Evolutionary conservation across 2,113 vertebrate species (phyloP).

Genomic region (Mirounga angustirostris): DNA sequence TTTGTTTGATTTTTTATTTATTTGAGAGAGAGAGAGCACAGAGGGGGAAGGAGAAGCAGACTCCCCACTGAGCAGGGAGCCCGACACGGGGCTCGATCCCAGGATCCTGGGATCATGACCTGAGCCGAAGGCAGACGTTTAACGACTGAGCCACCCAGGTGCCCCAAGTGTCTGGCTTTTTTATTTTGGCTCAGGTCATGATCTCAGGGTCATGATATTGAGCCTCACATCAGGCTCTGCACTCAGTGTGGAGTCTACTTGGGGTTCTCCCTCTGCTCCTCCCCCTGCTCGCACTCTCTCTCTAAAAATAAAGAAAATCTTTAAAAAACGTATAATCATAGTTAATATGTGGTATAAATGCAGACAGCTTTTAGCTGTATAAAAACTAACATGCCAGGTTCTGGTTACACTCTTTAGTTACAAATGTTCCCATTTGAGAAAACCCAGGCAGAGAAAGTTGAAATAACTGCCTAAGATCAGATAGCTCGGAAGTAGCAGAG

Average conservation of each 20-base stretch:
- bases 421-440: neutral
- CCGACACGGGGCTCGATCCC: neutral
- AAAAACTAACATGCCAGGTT: neutral
- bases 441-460: neutral
- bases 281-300: neutral
- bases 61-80: neutral
- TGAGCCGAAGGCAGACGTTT: neutral
- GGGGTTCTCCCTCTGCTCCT: neutral
- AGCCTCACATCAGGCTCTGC: neutral
- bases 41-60: neutral
- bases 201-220: neutral
- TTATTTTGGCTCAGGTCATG: neutral
- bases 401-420: neutral
- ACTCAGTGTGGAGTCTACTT: neutral
- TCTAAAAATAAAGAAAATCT: neutral
- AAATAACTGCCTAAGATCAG: slow-evolving; percentile 2
- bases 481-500: neutral
- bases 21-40: too few species aligned
- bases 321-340: neutral
- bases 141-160: neutral
- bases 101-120: neutral
- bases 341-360: neutral
- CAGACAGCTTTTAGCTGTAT: neutral
- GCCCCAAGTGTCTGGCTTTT: neutral
- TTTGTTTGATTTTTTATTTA: too few species aligned